Evolutionary conservation across 2,888 invertebrate species (phyloP), one percentile per base, ranked within the genome.

Genomic region (Chymomyza caudatula): DNA sequence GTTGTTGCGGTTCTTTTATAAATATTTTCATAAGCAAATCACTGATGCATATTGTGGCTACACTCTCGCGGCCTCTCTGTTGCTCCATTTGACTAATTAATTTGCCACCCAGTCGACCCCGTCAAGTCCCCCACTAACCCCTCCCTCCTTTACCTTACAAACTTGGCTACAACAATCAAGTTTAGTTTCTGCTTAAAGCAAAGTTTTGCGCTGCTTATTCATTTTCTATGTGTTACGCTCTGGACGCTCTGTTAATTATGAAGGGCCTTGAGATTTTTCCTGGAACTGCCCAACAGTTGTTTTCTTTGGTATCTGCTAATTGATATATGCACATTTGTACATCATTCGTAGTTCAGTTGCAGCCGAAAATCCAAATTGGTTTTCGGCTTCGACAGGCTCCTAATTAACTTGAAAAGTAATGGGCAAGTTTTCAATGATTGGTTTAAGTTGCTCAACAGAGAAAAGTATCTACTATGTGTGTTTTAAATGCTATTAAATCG

Each of bases 81-180:
- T 52, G 54, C 67, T 64, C 66, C 73, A 74, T 66, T 79, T 67
- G 69, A 69, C 83, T 80, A 85, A 80, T 80, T 80, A 85, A 80
- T 83, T 74, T 73, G 60, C 61, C 65, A 54, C 19, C 20, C 19
- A 51, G 20, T 13, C 23, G 13, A 19, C 51, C 44, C 15, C 13
- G 11, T 15, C 5, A 13, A 6, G 5, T 0, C 1, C 5, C 17
- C 44, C 1, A 13, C n/a, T 47, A 11, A n/a, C 51, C 20, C 3
- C 49, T 8, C 13, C 44, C 23, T 53, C 17, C 44, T 11, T 11
- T 11, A 11, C 29, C 29, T 37, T 37, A 0, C 29, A 11, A 37
- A 13, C 29, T 37, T 37, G 29, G 11, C 29, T 8, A 8, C 8
- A 37, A 37, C 29, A 37, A n/a, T n/a, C 29, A 37, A 37, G 29